Base-by-base conservation (phyloP, 2,113 vertebrate species). In the Caretta caretta region DNA sequence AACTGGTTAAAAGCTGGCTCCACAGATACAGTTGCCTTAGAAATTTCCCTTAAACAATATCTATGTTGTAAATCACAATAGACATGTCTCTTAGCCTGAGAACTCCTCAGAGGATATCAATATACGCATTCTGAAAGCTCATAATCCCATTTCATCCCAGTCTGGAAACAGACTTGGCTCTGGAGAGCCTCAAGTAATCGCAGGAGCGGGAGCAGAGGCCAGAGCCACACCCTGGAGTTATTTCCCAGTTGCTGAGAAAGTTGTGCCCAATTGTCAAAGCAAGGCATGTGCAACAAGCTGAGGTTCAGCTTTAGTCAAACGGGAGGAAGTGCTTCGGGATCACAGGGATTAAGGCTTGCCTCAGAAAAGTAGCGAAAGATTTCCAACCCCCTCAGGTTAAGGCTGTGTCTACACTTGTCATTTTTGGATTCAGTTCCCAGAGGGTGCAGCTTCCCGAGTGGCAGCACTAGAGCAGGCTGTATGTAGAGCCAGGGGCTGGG, bases 101-200 rank as follows among this genome's bases (percentile, higher is more conserved):
- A 2, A 84, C 3, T 86, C 9, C 3, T 48, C n/a, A 69, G 78
- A 49, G 48, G 35, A 29, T 35, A 46, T 72, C 38, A 10, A 4
- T 38, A 72, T 5, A 20, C 17, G 20, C 35, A 22, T 7, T 9
- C 65, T 72, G 65, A 20, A 72, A 9, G 35, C 5, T 72, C 19
- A 20, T 19, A 19, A 72, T 20, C 31, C 65, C 65, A 72, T n/a
- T 38, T 72, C 8, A 9, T 38, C 65, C 65, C 35, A 10, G 3
- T 76, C 49, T 88, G 87, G 56, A 42, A 3, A 27, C 62, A 80
- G 75, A 27, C 0, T 62, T 16, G 0, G 4, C 10, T 35, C 8
- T 65, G 24, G 25, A 13, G 53, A n/a, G 24, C n/a, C 69, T n/a
- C 0, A 0, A 54, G 14, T 0, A 2, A 76, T 53, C 9, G 11